These are phyloP conservation scores for Glomeris maerens DNA, from an alignment of 1,140 invertebrate genomes.

Conservation along the genomic window DNA sequence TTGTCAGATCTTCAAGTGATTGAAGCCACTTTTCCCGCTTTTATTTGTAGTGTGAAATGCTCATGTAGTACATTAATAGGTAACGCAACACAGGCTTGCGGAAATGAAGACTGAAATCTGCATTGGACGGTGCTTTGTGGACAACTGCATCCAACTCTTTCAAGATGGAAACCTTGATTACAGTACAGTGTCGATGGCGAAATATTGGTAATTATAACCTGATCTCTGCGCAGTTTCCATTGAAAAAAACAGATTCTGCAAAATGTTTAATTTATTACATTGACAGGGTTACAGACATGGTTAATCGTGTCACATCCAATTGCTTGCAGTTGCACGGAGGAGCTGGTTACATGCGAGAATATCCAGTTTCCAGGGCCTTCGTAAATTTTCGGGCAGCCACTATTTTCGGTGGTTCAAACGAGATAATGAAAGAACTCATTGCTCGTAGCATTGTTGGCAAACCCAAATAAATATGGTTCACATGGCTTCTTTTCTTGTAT, in stretches of 20 bases:
- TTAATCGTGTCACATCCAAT: conserved; percentile 31
- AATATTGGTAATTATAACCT: conserved; percentile 30
- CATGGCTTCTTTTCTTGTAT: too few species aligned
- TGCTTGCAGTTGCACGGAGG: conserved; percentile 38
- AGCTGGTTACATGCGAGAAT: conserved; percentile 39
- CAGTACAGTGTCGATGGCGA: conserved; percentile 35
- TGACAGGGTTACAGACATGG: conserved; percentile 29
- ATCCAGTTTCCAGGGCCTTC: conserved; percentile 33
- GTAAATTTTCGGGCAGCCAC: conserved; percentile 35
- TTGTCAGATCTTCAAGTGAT: conserved; percentile 33
- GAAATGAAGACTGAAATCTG: conserved; percentile 36
- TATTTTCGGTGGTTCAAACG: conserved; percentile 38
- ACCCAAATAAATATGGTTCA: too few species aligned
- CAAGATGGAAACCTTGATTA: conserved; percentile 27
- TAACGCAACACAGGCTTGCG: conserved; percentile 38
- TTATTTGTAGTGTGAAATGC: too few species aligned
- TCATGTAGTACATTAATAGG: too few species aligned
- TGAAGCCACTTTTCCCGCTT: too few species aligned
- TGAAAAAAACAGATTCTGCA: too few species aligned
- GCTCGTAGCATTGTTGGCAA: too few species aligned
- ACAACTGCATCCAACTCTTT: conserved; percentile 33
- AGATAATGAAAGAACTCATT: conserved; percentile 41
- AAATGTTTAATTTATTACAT: conserved; percentile 8
- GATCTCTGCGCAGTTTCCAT: too few species aligned
- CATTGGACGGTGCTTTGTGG: conserved; percentile 33